Evolutionary conservation across 2,113 vertebrate species (phyloP), one percentile per base, ranked within the genome.

Genomic region (Jacana jacana): DNA sequence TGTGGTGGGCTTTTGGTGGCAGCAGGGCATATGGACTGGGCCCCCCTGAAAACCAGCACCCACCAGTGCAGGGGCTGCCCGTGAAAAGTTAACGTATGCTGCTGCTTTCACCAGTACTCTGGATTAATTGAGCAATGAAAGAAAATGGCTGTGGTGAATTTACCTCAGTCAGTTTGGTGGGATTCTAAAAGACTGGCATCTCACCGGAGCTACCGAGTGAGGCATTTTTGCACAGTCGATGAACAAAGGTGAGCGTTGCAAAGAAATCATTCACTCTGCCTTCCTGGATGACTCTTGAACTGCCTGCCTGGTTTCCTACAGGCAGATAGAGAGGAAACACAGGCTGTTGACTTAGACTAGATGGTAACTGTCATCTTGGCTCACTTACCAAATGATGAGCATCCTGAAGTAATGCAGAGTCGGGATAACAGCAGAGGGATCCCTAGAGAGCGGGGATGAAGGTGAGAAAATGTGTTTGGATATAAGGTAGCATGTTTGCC

Each of bases 41-140:
- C 1, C 17, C 18, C 13, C 63, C 61, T 10, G 0, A 16, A 35
- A 63, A 30, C 2, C 14, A 10, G 13, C 17, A 8, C 9, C 6
- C 7, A 8, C 16, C 18, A 4, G 7, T 6, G 17, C 0, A 0
- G 5, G 25, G 3, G 24, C 20, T 46, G 37, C 30, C 33, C 10
- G 0, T 9, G 13, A 4, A 10, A 55, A 68, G 35, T 25, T 33
- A 33, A 37, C 0, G 0, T 7, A 8, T 0, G 0, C 16, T 5
- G 9, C n/a, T 61, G 44, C 27, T 80, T 77, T 76, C 2, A 2
- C 33, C 8, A 1, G 25, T 10, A 5, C 3, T 10, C 1, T 0
- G 7, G 28, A 4, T 31, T 40, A 51, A 39, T 6, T 0, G 0
- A 48, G n/a, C 2, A 0, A 19, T 40, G 33, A 22, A 57, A 35